Evolutionary conservation across 2,113 vertebrate species (phyloP), one percentile per base, ranked within the genome.

Genomic region (Ancistrus triradiatus): DNA sequence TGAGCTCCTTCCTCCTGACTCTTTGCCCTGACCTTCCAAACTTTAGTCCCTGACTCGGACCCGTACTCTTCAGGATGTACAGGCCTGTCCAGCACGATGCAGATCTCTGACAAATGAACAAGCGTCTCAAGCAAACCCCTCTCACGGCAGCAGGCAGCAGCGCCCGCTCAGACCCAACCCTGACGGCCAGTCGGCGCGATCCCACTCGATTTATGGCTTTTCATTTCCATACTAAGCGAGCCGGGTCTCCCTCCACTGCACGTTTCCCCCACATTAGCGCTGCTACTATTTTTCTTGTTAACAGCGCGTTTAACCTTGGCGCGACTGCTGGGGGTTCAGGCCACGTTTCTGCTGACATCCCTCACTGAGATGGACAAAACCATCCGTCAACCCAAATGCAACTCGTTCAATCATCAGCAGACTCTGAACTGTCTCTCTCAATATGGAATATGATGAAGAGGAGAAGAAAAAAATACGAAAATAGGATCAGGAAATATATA

Each of bases 181-280:
- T 44, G 6, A 62, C 4, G 21, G 0, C 57, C 37, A 33, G 38
- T 11, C 1, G 50, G 52, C 65, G 18, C 14, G 51, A 56, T 40
- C 35, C 46, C 52, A 68, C 25, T 43, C 66, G 62, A 82, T 76
- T 82, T 79, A 80, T 78, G 75, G 66, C 42, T 70, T 77, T 76
- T 77, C 70, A 77, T 83, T 80, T 83, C 72, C 72, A 72, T 59
- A 74, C 65, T 75, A 79, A 85, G 69, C 6, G 11, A 80, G 52
- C 47, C 65, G 62, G 73, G 44, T 65, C 17, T 69, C 60, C 63
- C 64, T 76, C 63, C 68, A 11, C n/a, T 71, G 69, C 33, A 28
- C 51, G 75, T 47, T 68, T 64, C 60, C 7, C 18, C 33, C 28
- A 43, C 64, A 69, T 73, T 74, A 66, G 64, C n/a, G 55, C 43